Conservation (phyloP, 2,888 invertebrate species). For the Bugula neritina region DNA sequence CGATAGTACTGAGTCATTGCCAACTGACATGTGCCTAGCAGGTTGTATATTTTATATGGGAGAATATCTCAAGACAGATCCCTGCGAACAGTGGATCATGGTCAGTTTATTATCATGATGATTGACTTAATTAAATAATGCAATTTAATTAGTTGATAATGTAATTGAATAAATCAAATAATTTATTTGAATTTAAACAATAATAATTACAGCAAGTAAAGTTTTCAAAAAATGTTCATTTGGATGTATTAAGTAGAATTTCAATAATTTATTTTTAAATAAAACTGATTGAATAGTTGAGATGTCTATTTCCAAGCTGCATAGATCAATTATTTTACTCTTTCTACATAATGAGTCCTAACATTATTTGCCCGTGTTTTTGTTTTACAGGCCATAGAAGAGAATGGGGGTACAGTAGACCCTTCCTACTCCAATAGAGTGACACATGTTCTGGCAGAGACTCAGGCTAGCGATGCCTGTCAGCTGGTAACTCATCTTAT, state of each 20-base stretch:
- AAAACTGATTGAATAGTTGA: no score
- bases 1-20: conserved; percentile 76
- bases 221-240: no score
- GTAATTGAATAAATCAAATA: no score
- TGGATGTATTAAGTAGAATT: no score
- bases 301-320: not conserved
- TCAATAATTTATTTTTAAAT: no score
- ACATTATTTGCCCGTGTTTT: no score
- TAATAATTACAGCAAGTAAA: no score
- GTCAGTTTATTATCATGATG: no score
- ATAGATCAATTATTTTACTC: not conserved
- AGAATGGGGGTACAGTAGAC: conserved; percentile 85
- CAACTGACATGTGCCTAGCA: conserved; percentile 78
- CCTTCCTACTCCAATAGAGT: conserved; percentile 74
- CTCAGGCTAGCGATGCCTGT: conserved; percentile 82
- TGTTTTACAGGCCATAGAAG: conserved; percentile 63
- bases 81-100: conserved; percentile 48
- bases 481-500: conserved; percentile 62
- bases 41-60: conserved; percentile 86
- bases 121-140: no score
- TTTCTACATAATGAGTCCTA: not conserved
- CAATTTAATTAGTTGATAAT: no score
- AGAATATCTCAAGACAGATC: conserved; percentile 63
- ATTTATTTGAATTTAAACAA: no score
- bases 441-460: conserved; percentile 85